Percentiles rank a stretch among this genome's conserved stretches.
Conservation (phyloP, 2,797 vertebrate genomes). For the Sebastes goodei region DNA sequence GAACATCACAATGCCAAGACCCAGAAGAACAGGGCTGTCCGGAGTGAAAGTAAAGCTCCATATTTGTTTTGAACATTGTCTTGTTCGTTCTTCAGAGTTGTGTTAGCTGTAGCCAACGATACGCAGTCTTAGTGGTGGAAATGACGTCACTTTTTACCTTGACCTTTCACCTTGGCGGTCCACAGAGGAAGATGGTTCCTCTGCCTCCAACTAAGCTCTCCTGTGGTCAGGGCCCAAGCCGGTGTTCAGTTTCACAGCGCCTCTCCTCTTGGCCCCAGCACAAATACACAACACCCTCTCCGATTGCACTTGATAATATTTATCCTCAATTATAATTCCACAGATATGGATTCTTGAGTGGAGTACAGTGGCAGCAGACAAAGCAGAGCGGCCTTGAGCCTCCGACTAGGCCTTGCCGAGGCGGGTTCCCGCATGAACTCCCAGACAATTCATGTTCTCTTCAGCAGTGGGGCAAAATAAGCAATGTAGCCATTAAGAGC, state of each 20-base stretch:
- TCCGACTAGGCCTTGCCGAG: constrained; percentile 17
- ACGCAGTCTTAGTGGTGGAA: background rate
- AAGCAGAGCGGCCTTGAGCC: constrained; percentile 62
- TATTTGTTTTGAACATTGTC: background rate
- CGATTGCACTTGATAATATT: constrained; percentile 82
- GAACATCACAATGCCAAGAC: constrained; percentile 18
- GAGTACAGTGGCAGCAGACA: constrained; percentile 75
- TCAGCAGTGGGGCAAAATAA: constrained; percentile 72
- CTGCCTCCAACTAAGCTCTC: constrained; percentile 48
- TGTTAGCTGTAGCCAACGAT: constrained; percentile 27
- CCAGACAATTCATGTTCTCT: constrained; percentile 60
- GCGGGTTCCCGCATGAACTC: constrained; percentile 35
- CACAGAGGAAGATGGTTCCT: constrained; percentile 45
- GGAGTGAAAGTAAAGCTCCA: constrained; percentile 25
- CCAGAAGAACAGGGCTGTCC: constrained; percentile 7
- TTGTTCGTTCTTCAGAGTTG: constrained; percentile 21
- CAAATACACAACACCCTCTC: constrained; percentile 81
- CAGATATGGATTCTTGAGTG: constrained; percentile 74
- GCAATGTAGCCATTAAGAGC: constrained; percentile 75
- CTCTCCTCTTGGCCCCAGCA: constrained; percentile 72
- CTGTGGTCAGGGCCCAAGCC: constrained; percentile 34
- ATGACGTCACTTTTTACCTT: constrained; percentile 50
- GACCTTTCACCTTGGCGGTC: constrained; percentile 58
- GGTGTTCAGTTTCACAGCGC: constrained; percentile 68
- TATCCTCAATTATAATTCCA: constrained; percentile 79